A percentile compares a stretch with the other conserved stretches of the same genome.
phyloP scores from a whole-genome alignment of 1,140 invertebrate species.

The Aphelenchoides fujianensis region DNA sequence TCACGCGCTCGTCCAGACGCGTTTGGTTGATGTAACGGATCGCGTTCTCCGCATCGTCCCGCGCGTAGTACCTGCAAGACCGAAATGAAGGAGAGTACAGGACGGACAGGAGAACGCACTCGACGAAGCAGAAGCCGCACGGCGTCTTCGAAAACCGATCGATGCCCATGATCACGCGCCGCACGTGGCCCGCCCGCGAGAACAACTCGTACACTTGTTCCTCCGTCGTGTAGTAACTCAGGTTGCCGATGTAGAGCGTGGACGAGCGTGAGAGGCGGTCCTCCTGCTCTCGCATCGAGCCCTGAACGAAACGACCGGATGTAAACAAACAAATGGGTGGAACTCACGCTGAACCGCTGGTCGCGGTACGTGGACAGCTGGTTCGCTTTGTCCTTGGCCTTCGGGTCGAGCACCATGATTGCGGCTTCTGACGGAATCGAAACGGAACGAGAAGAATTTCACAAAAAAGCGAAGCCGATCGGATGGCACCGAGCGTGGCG shows the following conservation, averaged over 20 bases:
- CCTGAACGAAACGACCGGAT: slow-evolving; percentile 19
- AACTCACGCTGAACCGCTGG: slow-evolving; percentile 52
- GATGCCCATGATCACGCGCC: slow-evolving; percentile 92
- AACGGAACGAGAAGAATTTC: too few relatives aligned
- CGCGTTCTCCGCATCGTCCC: slow-evolving; percentile 83
- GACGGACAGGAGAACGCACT: too few relatives aligned
- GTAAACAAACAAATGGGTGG: not conserved
- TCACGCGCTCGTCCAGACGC: slow-evolving; percentile 89
- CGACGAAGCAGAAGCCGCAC: slow-evolving; percentile 98
- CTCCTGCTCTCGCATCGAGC: slow-evolving; percentile 76
- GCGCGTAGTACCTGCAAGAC: slow-evolving; percentile 72
- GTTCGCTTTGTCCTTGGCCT: slow-evolving; percentile 50
- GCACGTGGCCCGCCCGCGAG: slow-evolving; percentile 88
- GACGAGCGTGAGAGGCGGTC: slow-evolving; percentile 72
- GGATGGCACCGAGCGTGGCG: too few relatives aligned
- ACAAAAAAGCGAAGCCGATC: too few relatives aligned
- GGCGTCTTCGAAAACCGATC: slow-evolving; percentile 98
- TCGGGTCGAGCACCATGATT: slow-evolving; percentile 52
- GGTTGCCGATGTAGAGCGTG: slow-evolving; percentile 93
- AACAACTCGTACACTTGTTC: slow-evolving; percentile 98
- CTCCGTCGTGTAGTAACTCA: slow-evolving; percentile 97
- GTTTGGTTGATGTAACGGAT: slow-evolving; percentile 97
- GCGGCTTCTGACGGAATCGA: too few relatives aligned
- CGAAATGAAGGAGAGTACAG: too few relatives aligned
- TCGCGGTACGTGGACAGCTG: slow-evolving; percentile 53